Base-by-base conservation (phyloP, 92 coral and sea anemone species). In the Blastomussa wellsi region DNA sequence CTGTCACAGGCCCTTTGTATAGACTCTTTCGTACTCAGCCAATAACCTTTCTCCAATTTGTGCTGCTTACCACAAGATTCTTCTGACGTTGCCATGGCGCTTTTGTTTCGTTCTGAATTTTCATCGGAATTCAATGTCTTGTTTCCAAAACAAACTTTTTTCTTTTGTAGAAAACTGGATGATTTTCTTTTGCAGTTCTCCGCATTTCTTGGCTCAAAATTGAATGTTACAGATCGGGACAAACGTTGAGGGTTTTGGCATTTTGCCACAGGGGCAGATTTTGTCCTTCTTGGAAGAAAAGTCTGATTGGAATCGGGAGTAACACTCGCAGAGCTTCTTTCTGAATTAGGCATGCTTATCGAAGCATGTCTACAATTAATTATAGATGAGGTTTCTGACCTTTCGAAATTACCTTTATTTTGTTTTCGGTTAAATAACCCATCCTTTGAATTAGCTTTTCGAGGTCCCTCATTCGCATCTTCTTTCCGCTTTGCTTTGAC, bases 371-470 rank as follows among this genome's bases (percentile, higher is more conserved):
- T 22, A 4, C 7, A 32, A 57, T 62, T 38, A 71, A 82, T 71
- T 71, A 53, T 82, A 28, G 86, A 82, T 82, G 53, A 38, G 10
- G 13, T 20, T 32, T 48, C 44, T 83, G 80, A 62, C 29, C 80
- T 72, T 55, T 37, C 72, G 29, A 12, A 44, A 5, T 42, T 6
- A 41, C 20, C 35, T 33, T 36, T 42, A 24, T 22, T 74, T 57
- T 74, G 32, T 22, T 42, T 42, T 44, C 44, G n/a, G 80, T 20
- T 57, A 6, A 57, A 44, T 44, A 44, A 36, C 33, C 33, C 33
- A 0, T 35, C 68, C 5, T 31, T 51, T 28, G 69, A 64, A 16
- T 37, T 13, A n/a, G 29, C 65, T 17, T 52, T 62, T 73, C 62
- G 11, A 22, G 0, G 9, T 39, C 19, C 47, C 15, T 20, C 47